Evolutionary conservation across 2,888 invertebrate genomes (phyloP).

Genomic region (Andrena trimmerana): DNA sequence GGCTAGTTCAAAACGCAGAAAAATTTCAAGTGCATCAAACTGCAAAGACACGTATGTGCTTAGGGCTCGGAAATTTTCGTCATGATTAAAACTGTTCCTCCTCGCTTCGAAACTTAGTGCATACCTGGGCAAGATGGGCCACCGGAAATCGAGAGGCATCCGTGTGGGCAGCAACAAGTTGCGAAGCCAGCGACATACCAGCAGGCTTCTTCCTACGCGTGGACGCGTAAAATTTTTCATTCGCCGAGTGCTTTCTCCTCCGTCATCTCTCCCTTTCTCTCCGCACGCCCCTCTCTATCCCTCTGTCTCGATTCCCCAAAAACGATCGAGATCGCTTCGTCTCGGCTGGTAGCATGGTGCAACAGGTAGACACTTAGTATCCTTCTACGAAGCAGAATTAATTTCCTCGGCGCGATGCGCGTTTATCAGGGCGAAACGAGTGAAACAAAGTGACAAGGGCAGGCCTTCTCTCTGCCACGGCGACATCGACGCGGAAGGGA

Average conservation of each 20-base stretch:
- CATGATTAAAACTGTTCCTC: neutral
- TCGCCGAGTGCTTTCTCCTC: conserved; percentile 57
- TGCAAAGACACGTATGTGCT: neutral
- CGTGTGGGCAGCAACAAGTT: conserved; percentile 64
- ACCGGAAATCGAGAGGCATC: conserved; percentile 50
- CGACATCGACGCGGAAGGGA: neutral
- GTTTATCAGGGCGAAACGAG: conserved; percentile 51
- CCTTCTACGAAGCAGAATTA: conserved; percentile 71
- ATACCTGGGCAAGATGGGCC: conserved; percentile 45
- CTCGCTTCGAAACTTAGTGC: conserved; percentile 21
- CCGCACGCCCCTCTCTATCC: neutral
- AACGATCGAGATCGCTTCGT: conserved; percentile 71
- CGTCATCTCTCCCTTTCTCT: conserved; percentile 18
- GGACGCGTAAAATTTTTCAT: conserved; percentile 75
- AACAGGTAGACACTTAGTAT: conserved; percentile 78
- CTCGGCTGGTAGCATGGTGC: conserved; percentile 67
- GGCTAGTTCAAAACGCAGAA: neutral
- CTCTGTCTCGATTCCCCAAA: conserved; percentile 61
- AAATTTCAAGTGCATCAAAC: no score
- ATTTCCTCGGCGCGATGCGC: conserved; percentile 55
- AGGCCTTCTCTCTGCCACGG: neutral
- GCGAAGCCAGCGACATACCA: conserved; percentile 45
- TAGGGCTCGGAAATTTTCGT: neutral
- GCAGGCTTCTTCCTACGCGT: conserved; percentile 51
- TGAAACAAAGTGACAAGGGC: conserved; percentile 7